phyloP scores from a whole-genome alignment of 2,888 invertebrate genomes.

The Scotopteryx bipunctaria region DNA sequence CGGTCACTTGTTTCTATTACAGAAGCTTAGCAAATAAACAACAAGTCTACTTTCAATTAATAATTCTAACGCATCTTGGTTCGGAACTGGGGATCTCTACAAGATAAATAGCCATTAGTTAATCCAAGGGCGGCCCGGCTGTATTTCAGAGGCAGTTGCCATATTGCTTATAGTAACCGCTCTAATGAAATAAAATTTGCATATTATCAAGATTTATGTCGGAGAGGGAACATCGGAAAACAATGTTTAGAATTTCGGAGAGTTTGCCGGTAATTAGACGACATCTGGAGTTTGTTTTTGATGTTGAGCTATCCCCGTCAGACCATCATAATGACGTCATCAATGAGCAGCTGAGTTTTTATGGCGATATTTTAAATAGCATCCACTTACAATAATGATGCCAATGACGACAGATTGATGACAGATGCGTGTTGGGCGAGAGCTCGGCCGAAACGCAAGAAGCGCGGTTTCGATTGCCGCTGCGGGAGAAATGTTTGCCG shows the following conservation, averaged over 20 bases:
- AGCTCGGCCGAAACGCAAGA: no score
- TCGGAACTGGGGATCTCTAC: slow-evolving; percentile 65
- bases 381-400: no score
- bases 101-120: slow-evolving; percentile 83
- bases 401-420: no score
- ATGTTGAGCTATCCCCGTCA: no score
- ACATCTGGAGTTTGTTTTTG: slow-evolving; percentile 25
- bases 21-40: slow-evolving; percentile 12
- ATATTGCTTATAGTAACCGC: slow-evolving; percentile 78
- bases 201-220: slow-evolving; percentile 80
- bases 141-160: slow-evolving; percentile 62
- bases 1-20: background rate
- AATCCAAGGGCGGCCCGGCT: slow-evolving; percentile 74
- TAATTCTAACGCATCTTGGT: slow-evolving; percentile 66
- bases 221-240: slow-evolving; percentile 63
- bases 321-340: no score
- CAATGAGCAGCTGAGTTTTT: no score
- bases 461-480: no score
- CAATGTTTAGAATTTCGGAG: slow-evolving; percentile 59
- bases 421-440: no score
- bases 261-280: slow-evolving; percentile 50
- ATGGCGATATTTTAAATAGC: no score
- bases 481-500: no score
- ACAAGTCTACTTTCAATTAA: slow-evolving; percentile 53
- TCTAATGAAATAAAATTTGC: slow-evolving; percentile 83